A percentile compares a stretch with the other conserved stretches of the same genome.
These are phyloP conservation scores for Steinernema feltiae DNA, from an alignment of 1,140 invertebrate genomes.

Conservation along the genomic window DNA sequence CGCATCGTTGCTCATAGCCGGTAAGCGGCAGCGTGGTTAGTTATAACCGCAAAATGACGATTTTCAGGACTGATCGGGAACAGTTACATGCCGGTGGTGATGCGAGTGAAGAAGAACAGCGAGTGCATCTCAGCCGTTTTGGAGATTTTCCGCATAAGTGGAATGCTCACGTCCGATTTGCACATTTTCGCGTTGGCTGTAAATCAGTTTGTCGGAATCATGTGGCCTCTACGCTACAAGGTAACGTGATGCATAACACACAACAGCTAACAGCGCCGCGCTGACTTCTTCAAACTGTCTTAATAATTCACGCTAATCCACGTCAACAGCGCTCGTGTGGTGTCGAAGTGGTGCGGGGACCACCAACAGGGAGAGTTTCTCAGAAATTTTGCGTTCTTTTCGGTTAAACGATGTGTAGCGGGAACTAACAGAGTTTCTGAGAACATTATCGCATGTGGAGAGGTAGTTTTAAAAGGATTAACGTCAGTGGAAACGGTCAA, in stretches of 20 bases:
- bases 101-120: constrained; percentile 31
- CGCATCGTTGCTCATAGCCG: constrained; percentile 39
- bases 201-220: constrained; percentile 50
- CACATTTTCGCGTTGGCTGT: constrained; percentile 48
- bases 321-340: no score
- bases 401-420: no score
- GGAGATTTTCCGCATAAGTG: constrained; percentile 46
- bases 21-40: constrained; percentile 10
- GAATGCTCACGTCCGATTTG: constrained; percentile 50
- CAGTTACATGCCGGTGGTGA: constrained; percentile 46
- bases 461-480: no score
- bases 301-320: no score
- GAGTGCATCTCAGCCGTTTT: constrained; percentile 34
- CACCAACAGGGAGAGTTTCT: no score
- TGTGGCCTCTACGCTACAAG: constrained; percentile 48
- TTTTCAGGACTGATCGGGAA: constrained; percentile 47
- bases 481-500: no score
- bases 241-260: constrained; percentile 18
- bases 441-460: no score
- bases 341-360: no score
- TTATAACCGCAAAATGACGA: no score
- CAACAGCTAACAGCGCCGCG: background rate
- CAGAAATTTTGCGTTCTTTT: no score
- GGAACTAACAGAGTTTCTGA: no score
- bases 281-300: no score